phyloP scores from a whole-genome alignment of 2,888 invertebrate genomes.

The Punctoribates punctum region DNA sequence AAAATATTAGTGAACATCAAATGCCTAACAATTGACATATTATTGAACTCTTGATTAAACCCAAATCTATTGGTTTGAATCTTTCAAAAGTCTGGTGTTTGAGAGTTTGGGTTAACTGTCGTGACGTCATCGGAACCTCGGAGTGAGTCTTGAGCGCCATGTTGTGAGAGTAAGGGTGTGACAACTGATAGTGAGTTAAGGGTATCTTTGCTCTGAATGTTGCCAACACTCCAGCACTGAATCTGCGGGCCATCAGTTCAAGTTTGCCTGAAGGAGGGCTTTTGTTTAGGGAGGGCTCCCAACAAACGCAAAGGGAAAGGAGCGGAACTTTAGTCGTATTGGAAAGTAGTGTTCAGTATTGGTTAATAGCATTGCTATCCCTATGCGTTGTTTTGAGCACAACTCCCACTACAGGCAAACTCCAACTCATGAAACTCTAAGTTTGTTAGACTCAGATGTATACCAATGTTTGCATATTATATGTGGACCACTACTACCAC shows the following conservation, averaged over 20 bases:
- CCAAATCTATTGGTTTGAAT: neutral
- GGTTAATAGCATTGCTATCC: conserved; percentile 13
- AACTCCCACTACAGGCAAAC: conserved; percentile 29
- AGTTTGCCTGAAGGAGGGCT: neutral
- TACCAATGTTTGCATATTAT: neutral
- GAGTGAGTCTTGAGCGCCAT: conserved; percentile 15
- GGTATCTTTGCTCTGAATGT: neutral
- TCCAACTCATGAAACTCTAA: neutral
- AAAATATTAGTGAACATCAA: too few relatives aligned
- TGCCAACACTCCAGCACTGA: neutral
- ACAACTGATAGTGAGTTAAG: conserved; percentile 12
- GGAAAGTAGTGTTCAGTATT: too few relatives aligned
- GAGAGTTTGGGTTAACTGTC: neutral
- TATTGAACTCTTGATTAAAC: too few relatives aligned
- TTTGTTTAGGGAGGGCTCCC: neutral
- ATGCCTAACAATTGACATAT: too few relatives aligned
- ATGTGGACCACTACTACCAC: neutral
- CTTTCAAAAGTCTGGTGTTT: neutral
- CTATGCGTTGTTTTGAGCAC: neutral
- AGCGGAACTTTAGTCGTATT: too few relatives aligned
- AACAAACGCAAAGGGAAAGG: neutral
- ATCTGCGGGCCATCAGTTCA: conserved; percentile 24
- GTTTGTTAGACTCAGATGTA: neutral
- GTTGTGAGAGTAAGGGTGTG: conserved; percentile 23
- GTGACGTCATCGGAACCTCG: conserved; percentile 21